Base-by-base conservation (phyloP, 2,113 vertebrate genomes). In the Macrotis lagotis region DNA sequence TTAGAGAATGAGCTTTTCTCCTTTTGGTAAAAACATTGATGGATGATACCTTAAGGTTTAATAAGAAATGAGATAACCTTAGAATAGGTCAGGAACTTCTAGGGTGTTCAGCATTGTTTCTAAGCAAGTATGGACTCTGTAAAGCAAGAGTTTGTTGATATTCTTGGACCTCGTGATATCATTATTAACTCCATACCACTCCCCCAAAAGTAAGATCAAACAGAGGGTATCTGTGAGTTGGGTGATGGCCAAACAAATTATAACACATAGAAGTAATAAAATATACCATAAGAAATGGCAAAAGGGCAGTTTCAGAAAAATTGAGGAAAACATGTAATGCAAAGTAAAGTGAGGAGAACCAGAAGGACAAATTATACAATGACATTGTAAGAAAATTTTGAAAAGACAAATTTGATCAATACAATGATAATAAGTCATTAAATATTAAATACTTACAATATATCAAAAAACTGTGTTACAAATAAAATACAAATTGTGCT, bases 21-120 rank as follows among this genome's bases (percentile, higher is more conserved):
- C 1, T 50, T 55, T 95, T 48, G 89, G 22, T 25, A 95, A 93
- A 28, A 2, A 66, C 12, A 92, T 48, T 97, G 52, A 53, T 19
- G 55, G 48, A 91, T n/a, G 1, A 91, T 50, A 93, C 93, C 51
- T 93, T 93, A 59, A 28, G 26, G n/a, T 92, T 94, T 91, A 74
- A 93, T 53, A 51, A 28, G 83, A 10, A n/a, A 3, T 66, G 50
- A 96, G 90, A 91, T 25, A 94, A 88, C 53, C n/a, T 89, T 52
- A 95, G 95, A 95, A 51, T 47, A 25, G 24, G 90, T 51, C 49
- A 51, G 16, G 24, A 31, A 1, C 44, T 19, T 25, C 51, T 26
- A 91, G 0, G 49, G 83, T 22, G 52, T 74, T 74, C 92, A 91
- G 6, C 47, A 50, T 83, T 25, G 92, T 94, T 94, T 92, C 6